Percentiles rank a stretch among this genome's conserved stretches.
phyloP scores from a whole-genome alignment of 2,888 invertebrate genomes.

The Lepidochrysops patricia region DNA sequence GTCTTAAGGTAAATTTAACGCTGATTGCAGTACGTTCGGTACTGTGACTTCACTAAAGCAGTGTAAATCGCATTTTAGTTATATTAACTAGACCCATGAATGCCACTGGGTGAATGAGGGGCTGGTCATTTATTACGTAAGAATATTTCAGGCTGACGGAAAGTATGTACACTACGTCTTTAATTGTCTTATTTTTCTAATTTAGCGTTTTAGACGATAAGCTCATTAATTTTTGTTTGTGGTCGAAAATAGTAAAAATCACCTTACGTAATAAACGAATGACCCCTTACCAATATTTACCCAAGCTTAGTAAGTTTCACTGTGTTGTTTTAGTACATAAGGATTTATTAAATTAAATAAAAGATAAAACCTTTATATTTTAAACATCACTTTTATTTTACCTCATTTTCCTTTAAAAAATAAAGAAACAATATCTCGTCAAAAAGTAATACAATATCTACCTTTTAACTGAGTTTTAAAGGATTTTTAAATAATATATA shows the following conservation, averaged over 20 bases:
- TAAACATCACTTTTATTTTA: neutral
- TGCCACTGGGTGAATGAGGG: conserved; percentile 28
- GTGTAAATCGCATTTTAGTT: conserved; percentile 51
- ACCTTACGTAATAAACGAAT: too few species aligned
- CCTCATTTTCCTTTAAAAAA: neutral
- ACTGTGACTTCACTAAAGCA: conserved; percentile 20
- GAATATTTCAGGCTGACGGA: too few species aligned
- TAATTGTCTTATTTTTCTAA: too few species aligned
- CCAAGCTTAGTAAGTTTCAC: conserved; percentile 51
- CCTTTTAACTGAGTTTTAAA: too few species aligned
- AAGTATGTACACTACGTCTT: too few species aligned
- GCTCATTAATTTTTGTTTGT: too few species aligned
- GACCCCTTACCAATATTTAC: conserved; percentile 43
- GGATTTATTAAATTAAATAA: conserved; percentile 35
- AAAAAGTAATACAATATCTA: too few species aligned
- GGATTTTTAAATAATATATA: too few species aligned
- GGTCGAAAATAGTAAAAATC: too few species aligned
- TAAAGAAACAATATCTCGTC: too few species aligned
- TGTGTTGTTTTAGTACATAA: conserved; percentile 34
- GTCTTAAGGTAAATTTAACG: conserved; percentile 51
- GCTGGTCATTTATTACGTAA: too few species aligned
- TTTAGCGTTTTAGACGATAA: too few species aligned
- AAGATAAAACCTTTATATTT: conserved; percentile 29
- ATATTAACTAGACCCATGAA: conserved; percentile 36
- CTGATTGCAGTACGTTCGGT: conserved; percentile 28